Base-by-base conservation (phyloP, 2,797 vertebrate species). In the Peromyscus aztecus region DNA sequence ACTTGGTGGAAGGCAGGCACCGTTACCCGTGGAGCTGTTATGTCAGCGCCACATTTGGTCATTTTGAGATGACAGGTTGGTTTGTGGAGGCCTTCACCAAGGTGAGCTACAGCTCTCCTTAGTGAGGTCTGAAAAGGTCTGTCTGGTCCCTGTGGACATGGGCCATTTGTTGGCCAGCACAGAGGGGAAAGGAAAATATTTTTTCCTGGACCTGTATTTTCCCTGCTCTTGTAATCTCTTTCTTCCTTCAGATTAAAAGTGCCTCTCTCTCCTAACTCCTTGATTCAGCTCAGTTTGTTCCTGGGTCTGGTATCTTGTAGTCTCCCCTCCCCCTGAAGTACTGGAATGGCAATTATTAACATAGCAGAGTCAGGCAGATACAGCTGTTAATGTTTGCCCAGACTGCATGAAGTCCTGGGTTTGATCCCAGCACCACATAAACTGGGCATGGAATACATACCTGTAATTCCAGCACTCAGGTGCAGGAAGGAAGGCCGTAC, bases 231-330 rank as follows among this genome's bases (percentile, higher is more conserved):
- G 13, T 27, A 57, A 21, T 59, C 91, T 69, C 59, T 75, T 46
- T 84, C 67, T 86, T 89, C 27, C 81, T 94, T 86, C 89, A 77
- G 52, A 95, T 82, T 90, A 49, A 93, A 97, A 94, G 94, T 96
- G 94, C 94, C 97, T 95, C 78, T 95, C 67, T 52, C n/a, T 92
- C 61, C 57, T 65, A n/a, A 69, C 27, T 73, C 76, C 57, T 89
- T 37, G 63, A 49, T 73, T 57, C 37, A 59, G 19, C 37, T 78
- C 82, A 77, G 5, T 57, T 76, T 49, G 31, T 92, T 65, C 52
- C n/a, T 84, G 59, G 29, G 13, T 78, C 71, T 37, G 34, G 63
- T 69, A 71, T 19, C 73, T 24, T 46, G 55, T 84, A 2, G 71
- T 23, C 4, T 37, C 11, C 4, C 52, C 16, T 7, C 59, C 7